Evolutionary conservation across 2,888 invertebrate genomes (phyloP).

Genomic region (Ennomos quercinarius): DNA sequence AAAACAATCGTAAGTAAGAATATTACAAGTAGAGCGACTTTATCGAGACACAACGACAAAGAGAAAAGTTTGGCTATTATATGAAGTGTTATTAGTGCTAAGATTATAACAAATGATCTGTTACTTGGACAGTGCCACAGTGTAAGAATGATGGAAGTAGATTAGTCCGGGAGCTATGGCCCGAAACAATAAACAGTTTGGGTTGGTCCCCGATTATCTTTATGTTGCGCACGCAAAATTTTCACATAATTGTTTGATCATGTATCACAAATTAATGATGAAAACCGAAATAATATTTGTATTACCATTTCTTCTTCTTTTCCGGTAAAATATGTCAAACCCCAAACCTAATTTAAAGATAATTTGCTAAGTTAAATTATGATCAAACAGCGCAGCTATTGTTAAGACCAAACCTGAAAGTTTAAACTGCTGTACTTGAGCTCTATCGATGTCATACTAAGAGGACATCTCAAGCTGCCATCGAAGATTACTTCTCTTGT

Average conservation of each 20-base stretch:
- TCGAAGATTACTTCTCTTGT: constrained; percentile 9
- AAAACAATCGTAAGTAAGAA: constrained; percentile 1
- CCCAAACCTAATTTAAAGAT: no score
- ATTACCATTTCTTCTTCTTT: no score
- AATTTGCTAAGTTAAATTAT: no score
- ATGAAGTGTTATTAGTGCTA: constrained; percentile 28
- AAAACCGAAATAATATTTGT: no score
- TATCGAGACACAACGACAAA: constrained; percentile 13
- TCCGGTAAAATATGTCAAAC: no score
- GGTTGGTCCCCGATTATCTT: no score
- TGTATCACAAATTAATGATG: no score
- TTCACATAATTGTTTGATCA: no score
- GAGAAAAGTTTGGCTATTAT: constrained; percentile 26
- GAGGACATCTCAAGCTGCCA: background rate
- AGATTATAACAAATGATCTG: constrained; percentile 46
- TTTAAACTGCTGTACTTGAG: background rate
- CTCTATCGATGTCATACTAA: background rate
- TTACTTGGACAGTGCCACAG: constrained; percentile 50
- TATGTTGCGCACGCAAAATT: no score
- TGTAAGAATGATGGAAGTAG: constrained; percentile 51
- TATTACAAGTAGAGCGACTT: constrained; percentile 13
- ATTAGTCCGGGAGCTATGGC: constrained; percentile 12
- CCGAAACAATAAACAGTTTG: background rate
- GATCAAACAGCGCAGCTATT: no score
- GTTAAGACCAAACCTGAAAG: no score